Evolutionary conservation across 2,797 vertebrate genomes (phyloP), one percentile per base, ranked within the genome.

Genomic region (Pogoniulus pusillus): DNA sequence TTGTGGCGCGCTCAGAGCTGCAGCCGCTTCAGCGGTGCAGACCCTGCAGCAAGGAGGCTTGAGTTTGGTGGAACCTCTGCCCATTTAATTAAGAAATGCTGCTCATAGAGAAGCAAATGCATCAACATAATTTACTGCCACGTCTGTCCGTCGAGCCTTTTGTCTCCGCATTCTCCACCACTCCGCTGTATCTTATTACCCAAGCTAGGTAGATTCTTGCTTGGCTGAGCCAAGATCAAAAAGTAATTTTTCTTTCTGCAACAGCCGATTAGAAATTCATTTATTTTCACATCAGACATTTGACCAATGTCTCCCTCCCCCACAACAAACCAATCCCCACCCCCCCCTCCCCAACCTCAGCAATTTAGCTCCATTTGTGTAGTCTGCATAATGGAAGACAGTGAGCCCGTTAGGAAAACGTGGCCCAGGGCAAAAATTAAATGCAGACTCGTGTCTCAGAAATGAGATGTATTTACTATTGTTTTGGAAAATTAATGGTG

Each of bases 401-500:
- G 98, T 98, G 97, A 98, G 98, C 97, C 98, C 97, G 97, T 97
- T 91, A 80, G 94, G 90, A 92, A 98, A 98, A 98, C 76, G 95
- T 96, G 96, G 98, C 99, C 98, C 96, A 97, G 93, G 99, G 98
- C 97, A 97, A 97, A 97, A 98, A 97, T 97, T 98, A 98, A 98
- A 99, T 98, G 98, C 97, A 97, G 98, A 98, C 98, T 98, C 97
- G 91, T 98, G 96, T 98, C 98, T 98, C 97, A 97, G 98, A 98
- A 97, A 98, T 98, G 98, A 98, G 98, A 97, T 98, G 97, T 98
- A 98, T 99, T 98, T 98, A 98, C 96, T 98, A 98, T 98, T 99
- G 98, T 98, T 99, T 98, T 98, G 98, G 97, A 98, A 99, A 99
- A 99, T 99, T 99, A 99, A 99, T 99, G 99, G 98, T 98, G 99